Evolutionary conservation across 2,888 invertebrate genomes (phyloP).

Genomic region (Rhamphomyia laevipes): DNA sequence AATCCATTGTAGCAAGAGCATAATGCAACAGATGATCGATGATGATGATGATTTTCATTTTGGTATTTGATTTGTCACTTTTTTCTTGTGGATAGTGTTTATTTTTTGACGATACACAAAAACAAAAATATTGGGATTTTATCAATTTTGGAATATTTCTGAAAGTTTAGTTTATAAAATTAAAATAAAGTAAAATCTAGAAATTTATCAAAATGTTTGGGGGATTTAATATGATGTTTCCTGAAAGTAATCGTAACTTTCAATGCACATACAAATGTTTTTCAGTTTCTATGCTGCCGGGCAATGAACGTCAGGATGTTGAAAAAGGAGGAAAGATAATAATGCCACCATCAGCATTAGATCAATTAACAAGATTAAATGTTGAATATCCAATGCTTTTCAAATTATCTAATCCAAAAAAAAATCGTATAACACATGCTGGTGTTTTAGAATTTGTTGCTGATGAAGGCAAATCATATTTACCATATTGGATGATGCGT

Average conservation of each 20-base stretch:
- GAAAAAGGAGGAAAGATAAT: conserved; percentile 97
- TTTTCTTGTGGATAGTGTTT: too few species aligned
- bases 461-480: conserved; percentile 56
- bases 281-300: conserved; percentile 91
- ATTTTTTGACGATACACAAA: too few species aligned
- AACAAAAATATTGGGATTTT: too few species aligned
- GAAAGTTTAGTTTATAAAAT: too few species aligned
- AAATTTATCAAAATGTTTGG: conserved; percentile 46
- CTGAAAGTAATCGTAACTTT: conserved; percentile 69
- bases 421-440: conserved; percentile 79
- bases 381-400: conserved; percentile 99
- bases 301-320: conserved; percentile 85
- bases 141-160: too few species aligned
- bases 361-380: conserved; percentile 81
- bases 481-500: conserved; percentile 73
- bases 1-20: too few species aligned
- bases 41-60: too few species aligned
- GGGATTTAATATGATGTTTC: conserved; percentile 73
- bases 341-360: conserved; percentile 94
- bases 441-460: conserved; percentile 98
- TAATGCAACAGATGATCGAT: too few species aligned
- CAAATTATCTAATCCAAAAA: conserved; percentile 80
- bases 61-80: too few species aligned
- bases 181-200: too few species aligned
- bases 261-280: conserved; percentile 80